Base-by-base conservation (phyloP, 2,113 vertebrate genomes). In the Aix galericulata region DNA sequence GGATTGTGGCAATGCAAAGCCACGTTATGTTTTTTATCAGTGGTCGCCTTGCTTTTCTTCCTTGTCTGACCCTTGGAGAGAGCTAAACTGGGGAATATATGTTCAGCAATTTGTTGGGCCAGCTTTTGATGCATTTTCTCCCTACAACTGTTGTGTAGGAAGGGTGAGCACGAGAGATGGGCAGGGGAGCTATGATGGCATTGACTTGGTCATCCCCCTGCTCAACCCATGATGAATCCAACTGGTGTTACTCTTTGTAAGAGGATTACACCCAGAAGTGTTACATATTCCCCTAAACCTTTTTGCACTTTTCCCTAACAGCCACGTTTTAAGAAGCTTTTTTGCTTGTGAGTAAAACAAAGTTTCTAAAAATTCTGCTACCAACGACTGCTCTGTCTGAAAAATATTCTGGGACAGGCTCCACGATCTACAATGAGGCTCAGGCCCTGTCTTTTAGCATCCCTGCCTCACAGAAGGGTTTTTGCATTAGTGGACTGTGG, bases 331-430 rank as follows among this genome's bases (percentile, higher is more conserved):
- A 87, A 50, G 78, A 59, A 26, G 50, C 50, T 67, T 31, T 74
- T 91, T 82, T 85, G 17, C 38, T 72, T 52, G 27, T 86, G 17
- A 90, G 18, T 13, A 85, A 64, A 87, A 82, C 25, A 8, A 79
- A 68, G 23, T 72, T 94, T 84, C 66, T 86, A 36, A 26, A 73
- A 80, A 73, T 76, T 79, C 62, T 76, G 32, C 22, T 38, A 87
- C 22, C 40, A 67, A 25, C 32, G 84, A 55, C n/a, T 46, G 32
- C 27, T 21, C 66, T 59, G 48, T 4, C 78, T 17, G 55, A 64
- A 75, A 87, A 89, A n/a, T 9, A 8, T 80, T 72, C 26, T 21
- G 32, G 22, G 26, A 32, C 9, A 34, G 8, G 12, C 14, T 87
- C 58, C 18, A 11, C 56, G 60, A 82, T 1, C 26, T 55, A 21